A percentile compares a stretch with the other conserved stretches of the same genome.
Evolutionary conservation across 1,140 invertebrate genomes (phyloP).

Genomic region (Pantala flavescens): DNA sequence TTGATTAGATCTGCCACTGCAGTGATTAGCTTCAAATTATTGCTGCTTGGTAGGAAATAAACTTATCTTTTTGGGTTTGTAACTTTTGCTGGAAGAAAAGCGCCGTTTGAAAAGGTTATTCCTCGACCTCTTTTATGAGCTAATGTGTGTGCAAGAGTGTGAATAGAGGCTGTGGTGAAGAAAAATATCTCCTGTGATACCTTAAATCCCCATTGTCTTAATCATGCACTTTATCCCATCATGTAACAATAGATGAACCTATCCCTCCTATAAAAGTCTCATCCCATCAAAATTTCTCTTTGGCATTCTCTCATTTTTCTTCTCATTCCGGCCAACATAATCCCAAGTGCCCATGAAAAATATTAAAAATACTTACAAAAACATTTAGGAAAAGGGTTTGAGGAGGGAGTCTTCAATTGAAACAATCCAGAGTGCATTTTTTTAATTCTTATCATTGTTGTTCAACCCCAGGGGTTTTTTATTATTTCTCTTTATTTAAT

Average conservation of each 20-base stretch:
- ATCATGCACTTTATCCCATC: neutral
- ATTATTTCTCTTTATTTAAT: neutral
- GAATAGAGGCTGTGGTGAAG: neutral
- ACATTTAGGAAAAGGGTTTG: neutral
- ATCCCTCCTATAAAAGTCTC: neutral
- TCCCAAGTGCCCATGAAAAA: neutral
- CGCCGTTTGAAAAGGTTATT: neutral
- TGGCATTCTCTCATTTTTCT: neutral
- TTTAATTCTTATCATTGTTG: neutral
- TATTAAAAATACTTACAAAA: neutral
- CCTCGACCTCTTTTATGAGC: constrained; percentile 4
- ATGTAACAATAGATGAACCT: neutral
- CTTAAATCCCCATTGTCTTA: neutral
- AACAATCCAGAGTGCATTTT: constrained; percentile 1
- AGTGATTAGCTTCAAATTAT: too few species aligned
- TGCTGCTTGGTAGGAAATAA: too few species aligned
- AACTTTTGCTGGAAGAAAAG: neutral
- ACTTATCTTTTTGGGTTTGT: neutral
- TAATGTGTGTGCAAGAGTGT: neutral
- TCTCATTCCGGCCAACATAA: neutral
- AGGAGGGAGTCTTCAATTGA: neutral
- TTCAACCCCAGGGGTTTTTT: neutral
- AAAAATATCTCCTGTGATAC: constrained; percentile 8
- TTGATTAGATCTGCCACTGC: too few species aligned
- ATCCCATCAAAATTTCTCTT: neutral